These are phyloP conservation scores for Misgurnus anguillicaudatus DNA, from an alignment of 2,113 vertebrate genomes.

Conservation along the genomic window DNA sequence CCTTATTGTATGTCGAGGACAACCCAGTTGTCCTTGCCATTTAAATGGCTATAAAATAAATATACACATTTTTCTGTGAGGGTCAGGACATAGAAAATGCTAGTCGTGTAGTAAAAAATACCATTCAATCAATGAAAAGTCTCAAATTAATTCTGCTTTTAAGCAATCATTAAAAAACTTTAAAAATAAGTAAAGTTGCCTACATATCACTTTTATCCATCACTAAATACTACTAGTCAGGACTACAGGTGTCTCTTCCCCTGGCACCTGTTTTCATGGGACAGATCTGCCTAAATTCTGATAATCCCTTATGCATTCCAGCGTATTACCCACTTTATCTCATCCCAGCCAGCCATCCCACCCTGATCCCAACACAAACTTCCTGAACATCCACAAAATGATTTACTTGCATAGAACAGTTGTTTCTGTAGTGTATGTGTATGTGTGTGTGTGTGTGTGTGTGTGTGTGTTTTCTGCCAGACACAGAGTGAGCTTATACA, in stretches of 20 bases:
- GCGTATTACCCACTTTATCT: constrained; percentile 1
- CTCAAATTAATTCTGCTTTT: no score
- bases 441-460: constrained; percentile 23
- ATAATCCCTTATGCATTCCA: constrained; percentile 42
- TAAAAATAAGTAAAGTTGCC: not conserved
- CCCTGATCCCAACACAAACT: constrained; percentile 52
- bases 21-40: no score
- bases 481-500: constrained; percentile 29
- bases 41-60: no score
- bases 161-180: no score
- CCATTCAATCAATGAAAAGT: no score
- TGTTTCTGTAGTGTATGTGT: constrained; percentile 30
- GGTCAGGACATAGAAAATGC: no score
- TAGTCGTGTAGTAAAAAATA: no score
- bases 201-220: not conserved
- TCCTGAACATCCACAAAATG: constrained; percentile 56
- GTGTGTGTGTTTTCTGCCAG: constrained; percentile 35
- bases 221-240: not conserved
- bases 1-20: no score
- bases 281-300: constrained; percentile 24
- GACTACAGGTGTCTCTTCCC: constrained; percentile 11
- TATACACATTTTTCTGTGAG: no score
- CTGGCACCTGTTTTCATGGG: constrained; percentile 59
- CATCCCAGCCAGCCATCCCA: constrained; percentile 25
- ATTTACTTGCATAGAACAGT: constrained; percentile 52